Evolutionary conservation across 2,888 invertebrate species (phyloP).

Genomic region (Troides aeacus): DNA sequence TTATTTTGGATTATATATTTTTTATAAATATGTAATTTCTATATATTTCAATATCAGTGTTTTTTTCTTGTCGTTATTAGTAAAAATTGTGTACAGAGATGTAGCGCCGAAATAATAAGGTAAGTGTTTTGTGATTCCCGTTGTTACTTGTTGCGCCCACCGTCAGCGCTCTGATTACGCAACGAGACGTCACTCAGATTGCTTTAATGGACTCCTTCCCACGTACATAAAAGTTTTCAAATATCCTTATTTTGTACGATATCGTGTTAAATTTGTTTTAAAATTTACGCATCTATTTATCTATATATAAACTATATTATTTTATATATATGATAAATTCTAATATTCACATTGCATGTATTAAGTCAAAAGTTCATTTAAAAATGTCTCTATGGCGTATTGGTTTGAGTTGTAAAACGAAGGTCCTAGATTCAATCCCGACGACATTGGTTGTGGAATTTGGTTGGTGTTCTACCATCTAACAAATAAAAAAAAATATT

Average conservation of each 20-base stretch:
- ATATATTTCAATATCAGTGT: conserved; percentile 19
- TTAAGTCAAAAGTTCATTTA: too few relatives aligned
- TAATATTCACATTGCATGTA: too few relatives aligned
- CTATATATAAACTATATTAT: too few relatives aligned
- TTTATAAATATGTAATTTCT: conserved; percentile 17
- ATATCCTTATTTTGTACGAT: neutral
- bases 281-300: too few relatives aligned
- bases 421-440: too few relatives aligned
- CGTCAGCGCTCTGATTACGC: conserved; percentile 60
- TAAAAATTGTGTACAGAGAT: conserved; percentile 54
- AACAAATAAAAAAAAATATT: too few relatives aligned
- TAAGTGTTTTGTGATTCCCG: conserved; percentile 53
- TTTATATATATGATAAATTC: too few relatives aligned
- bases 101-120: conserved; percentile 52
- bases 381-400: too few relatives aligned
- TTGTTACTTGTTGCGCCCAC: conserved; percentile 70
- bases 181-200: conserved; percentile 47
- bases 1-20: neutral
- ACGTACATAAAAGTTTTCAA: neutral
- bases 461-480: too few relatives aligned
- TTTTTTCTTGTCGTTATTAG: conserved; percentile 32
- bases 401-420: too few relatives aligned
- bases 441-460: too few relatives aligned
- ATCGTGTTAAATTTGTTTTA: neutral
- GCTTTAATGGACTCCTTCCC: conserved; percentile 7